Conservation (phyloP, 2,888 invertebrate genomes). For the Bimastos eiseni region DNA sequence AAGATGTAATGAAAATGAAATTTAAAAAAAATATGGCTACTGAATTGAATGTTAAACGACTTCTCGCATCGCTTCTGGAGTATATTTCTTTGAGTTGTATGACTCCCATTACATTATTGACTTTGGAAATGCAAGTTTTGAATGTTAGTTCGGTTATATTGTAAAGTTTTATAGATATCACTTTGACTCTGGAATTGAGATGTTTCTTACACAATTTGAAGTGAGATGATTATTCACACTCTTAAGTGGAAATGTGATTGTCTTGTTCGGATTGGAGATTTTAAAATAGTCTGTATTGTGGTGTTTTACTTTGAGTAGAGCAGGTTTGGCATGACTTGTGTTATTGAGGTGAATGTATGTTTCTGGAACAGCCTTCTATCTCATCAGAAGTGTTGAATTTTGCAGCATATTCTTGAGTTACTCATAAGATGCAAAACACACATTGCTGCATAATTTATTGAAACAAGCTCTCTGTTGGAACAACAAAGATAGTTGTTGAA, state of each 20-base stretch:
- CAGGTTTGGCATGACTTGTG: background rate
- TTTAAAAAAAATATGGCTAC: background rate
- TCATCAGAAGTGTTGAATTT: background rate
- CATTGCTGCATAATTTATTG: background rate
- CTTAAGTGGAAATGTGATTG: background rate
- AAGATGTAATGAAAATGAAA: background rate
- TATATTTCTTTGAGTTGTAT: background rate
- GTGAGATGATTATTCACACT: background rate
- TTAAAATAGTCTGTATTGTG: background rate
- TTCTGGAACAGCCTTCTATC: background rate
- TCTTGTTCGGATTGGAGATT: background rate
- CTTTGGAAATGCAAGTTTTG: background rate
- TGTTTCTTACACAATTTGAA: background rate
- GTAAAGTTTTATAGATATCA: background rate
- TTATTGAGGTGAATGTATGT: background rate
- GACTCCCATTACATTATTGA: background rate
- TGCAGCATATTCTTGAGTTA: background rate
- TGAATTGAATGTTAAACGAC: background rate
- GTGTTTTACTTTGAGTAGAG: slow-evolving; percentile 13
- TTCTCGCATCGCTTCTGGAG: background rate
- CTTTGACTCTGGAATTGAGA: background rate
- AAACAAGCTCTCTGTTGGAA: background rate
- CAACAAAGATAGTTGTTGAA: background rate
- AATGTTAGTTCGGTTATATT: background rate
- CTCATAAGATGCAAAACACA: background rate